Evolutionary conservation across 1,140 invertebrate genomes (phyloP), one percentile per base, ranked within the genome.

Genomic region (Helicoverpa zea): DNA sequence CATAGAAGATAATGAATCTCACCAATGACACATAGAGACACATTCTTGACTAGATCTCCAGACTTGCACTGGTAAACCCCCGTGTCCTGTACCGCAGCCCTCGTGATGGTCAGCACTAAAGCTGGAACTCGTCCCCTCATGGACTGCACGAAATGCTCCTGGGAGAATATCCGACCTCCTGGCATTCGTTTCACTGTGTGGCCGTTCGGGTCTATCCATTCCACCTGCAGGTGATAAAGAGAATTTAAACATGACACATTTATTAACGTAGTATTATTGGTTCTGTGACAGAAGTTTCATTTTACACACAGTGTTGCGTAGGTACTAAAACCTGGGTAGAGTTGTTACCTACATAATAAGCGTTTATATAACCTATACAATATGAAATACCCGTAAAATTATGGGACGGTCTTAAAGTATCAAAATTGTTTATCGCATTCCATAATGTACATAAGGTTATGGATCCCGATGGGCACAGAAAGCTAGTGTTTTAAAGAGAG

Each of bases 11-110:
- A 5, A 3, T 16, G 1, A 63, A 85, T n/a, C 87, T 83, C 73
- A 92, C 92, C 90, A 30, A 93, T 88, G 23, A 93, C 82, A 80
- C 92, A 93, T 0, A 93, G 35, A 0, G 85, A 82, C 3, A 91
- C 72, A 18, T 87, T 81, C 68, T 86, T 63, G 3, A 52, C 81
- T 2, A 68, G 16, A 14, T 82, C 79, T 2, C 87, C 90, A 9
- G 87, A 75, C 0, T 82, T 85, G 51, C 92, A 93, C 59, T 82
- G 51, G 83, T 91, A 93, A 0, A 89, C 66, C 0, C 92, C 92
- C n/a, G 84, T 89, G 16, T 94, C 91, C 1, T 87, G 80, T 0
- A 88, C 86, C 5, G 13, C 30, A 12, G 86, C 77, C 2, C 80
- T 72, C 0, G 81, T 88, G 35, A 93, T 81, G 0, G 87, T 82